These are phyloP conservation scores for Chinchilla lanigera DNA, from an alignment of 2,113 vertebrate genomes.

Conservation along the genomic window DNA sequence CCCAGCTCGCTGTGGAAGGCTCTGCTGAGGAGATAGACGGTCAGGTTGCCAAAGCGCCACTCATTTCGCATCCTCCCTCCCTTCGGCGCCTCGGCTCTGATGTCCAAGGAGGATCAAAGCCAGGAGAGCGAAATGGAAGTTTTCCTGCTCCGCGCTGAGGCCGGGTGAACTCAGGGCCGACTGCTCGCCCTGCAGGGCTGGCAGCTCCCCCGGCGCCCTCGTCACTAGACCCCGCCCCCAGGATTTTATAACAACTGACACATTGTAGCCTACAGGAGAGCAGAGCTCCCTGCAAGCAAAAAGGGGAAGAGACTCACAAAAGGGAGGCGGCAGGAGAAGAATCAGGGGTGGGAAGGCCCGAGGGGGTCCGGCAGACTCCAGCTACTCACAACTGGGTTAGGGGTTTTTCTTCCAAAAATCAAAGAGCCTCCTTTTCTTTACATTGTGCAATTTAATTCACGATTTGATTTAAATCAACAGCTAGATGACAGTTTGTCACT, in stretches of 20 bases:
- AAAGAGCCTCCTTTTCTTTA: constrained; percentile 23
- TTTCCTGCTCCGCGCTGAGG: constrained; percentile 45
- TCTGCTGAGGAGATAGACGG: constrained; percentile 78
- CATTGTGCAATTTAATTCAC: constrained; percentile 24
- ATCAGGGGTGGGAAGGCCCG: not conserved
- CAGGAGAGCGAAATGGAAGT: constrained; percentile 56
- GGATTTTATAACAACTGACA: constrained; percentile 84
- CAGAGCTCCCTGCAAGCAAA: constrained; percentile 74
- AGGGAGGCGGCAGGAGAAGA: constrained; percentile 50
- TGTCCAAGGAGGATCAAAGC: constrained; percentile 55
- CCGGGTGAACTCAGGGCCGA: constrained; percentile 49
- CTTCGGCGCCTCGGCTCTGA: constrained; percentile 52
- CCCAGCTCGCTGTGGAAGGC: constrained; percentile 71
- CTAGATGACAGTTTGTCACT: constrained; percentile 41
- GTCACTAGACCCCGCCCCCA: constrained; percentile 87
- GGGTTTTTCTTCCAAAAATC: constrained; percentile 38
- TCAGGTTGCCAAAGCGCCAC: constrained; percentile 79
- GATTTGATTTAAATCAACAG: not conserved
- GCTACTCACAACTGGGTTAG: not conserved
- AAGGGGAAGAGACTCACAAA: constrained; percentile 70
- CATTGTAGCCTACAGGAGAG: constrained; percentile 83
- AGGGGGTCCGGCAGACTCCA: constrained; percentile 32
- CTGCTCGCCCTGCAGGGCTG: constrained; percentile 86
- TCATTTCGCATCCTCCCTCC: constrained; percentile 80
- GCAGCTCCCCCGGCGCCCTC: constrained; percentile 75